phyloP scores from a whole-genome alignment of 2,113 vertebrate species.

The Peucedramus taeniatus region DNA sequence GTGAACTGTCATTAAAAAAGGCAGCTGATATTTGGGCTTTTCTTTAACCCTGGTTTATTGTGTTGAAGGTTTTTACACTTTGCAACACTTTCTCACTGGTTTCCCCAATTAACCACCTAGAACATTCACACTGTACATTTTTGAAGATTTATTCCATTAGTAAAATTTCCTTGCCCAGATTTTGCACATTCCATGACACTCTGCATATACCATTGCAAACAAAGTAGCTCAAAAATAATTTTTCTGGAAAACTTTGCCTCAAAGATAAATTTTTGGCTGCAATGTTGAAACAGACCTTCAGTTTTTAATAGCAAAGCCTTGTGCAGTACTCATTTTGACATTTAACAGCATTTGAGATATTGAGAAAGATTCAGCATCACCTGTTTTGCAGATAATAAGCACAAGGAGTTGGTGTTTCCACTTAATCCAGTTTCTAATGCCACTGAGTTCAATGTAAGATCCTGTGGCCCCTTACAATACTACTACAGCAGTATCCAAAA shows the following conservation, averaged over 20 bases:
- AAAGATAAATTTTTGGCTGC: background rate
- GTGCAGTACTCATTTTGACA: background rate
- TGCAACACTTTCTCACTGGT: background rate
- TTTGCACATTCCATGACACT: background rate
- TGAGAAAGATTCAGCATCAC: background rate
- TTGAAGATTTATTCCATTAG: background rate
- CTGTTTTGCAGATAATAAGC: background rate
- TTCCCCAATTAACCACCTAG: background rate
- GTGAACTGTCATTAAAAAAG: background rate
- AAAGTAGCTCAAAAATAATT: background rate
- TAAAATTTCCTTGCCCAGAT: background rate
- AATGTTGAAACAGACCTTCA: background rate
- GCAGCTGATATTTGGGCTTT: background rate
- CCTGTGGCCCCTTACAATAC: background rate
- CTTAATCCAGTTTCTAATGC: background rate
- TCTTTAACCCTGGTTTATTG: background rate
- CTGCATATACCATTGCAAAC: background rate
- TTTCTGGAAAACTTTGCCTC: background rate
- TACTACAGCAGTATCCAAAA: background rate
- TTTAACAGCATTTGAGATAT: background rate
- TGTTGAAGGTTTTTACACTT: background rate
- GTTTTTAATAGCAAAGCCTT: background rate
- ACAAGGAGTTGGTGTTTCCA: background rate
- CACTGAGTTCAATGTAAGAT: background rate
- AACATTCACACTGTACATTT: background rate